Base-by-base conservation (phyloP, 1,140 invertebrate genomes). In the Ips nitidus region DNA sequence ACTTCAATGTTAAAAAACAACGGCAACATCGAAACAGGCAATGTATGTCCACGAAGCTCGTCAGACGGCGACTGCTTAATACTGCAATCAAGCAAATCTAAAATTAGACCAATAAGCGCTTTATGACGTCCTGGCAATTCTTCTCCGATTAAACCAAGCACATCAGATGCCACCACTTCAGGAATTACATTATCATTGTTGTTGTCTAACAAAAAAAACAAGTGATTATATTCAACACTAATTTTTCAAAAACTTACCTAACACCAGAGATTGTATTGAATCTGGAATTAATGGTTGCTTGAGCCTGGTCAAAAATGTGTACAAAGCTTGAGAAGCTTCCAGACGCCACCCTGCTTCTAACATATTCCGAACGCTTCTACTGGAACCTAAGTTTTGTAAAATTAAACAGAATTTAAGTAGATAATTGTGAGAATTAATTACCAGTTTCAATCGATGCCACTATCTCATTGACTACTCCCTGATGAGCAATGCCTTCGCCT, bases 1-100 rank as follows among this genome's bases (percentile, higher is more conserved):
- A 84, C 82, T 72, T 79, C 77, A 39, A 84, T 69, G 57, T 79
- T 77, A 69, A 84, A 84, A 70, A 84, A 84, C 52, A 83, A 76
- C 3, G 82, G 82, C 57, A 84, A 72, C 75, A 84, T 80, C 22
- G 76, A 78, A 4, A 82, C 74, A 0, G 82, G 82, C 47, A 83
- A 75, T 38, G 78, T 78, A 38, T 80, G 81, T 5, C 82, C 82
- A 42, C 78, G 77, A 40, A 84, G 74, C 74, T 84, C 82, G 70
- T 83, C 81, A 1, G 81, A 79, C 1, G 80, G 77, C 3, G 81
- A 79, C 36, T 79, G 73, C 71, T 80, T 81, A 2, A 81, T 69
- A 1, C 81, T 78, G 61, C 79, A 76, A 66, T 82, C 76, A 37
- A 84, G 64, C 38, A 84, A 74, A 69, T 82, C 78, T 22, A 84